These are phyloP conservation scores for Microctenopoma stevenorrisi DNA, from an alignment of 2,797 vertebrate genomes.

Conservation along the genomic window DNA sequence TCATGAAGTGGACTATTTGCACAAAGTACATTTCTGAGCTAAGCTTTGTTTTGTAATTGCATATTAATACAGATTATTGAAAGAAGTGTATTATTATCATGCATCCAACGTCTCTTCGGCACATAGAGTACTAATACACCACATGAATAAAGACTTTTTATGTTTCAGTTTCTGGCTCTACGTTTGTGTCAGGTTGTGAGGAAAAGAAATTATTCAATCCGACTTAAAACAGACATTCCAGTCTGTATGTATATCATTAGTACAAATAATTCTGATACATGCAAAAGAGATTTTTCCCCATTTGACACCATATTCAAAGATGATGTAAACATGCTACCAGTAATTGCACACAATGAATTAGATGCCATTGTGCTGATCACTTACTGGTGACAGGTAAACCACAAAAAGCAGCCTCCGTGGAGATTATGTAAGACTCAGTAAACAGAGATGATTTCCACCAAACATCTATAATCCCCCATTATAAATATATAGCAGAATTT, in stretches of 20 bases:
- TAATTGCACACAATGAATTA: not conserved
- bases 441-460: not conserved
- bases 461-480: not conserved
- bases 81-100: too few species aligned
- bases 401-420: not conserved
- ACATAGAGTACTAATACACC: too few species aligned
- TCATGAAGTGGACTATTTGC: not conserved
- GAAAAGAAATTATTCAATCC: not conserved
- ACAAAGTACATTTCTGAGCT: not conserved
- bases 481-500: not conserved
- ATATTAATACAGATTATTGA: not conserved
- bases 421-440: not conserved
- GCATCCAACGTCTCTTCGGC: too few species aligned
- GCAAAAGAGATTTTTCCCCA: not conserved
- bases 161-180: not conserved
- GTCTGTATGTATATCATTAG: too few species aligned
- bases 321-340: conserved; percentile 1
- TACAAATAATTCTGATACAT: too few species aligned
- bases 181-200: not conserved
- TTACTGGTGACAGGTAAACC: not conserved
- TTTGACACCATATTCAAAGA: conserved; percentile 4
- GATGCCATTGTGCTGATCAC: not conserved
- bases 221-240: not conserved
- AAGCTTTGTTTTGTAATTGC: not conserved
- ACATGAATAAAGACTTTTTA: too few species aligned